These are phyloP conservation scores for Aythya baeri DNA, from an alignment of 2,113 vertebrate species.

Conservation along the genomic window DNA sequence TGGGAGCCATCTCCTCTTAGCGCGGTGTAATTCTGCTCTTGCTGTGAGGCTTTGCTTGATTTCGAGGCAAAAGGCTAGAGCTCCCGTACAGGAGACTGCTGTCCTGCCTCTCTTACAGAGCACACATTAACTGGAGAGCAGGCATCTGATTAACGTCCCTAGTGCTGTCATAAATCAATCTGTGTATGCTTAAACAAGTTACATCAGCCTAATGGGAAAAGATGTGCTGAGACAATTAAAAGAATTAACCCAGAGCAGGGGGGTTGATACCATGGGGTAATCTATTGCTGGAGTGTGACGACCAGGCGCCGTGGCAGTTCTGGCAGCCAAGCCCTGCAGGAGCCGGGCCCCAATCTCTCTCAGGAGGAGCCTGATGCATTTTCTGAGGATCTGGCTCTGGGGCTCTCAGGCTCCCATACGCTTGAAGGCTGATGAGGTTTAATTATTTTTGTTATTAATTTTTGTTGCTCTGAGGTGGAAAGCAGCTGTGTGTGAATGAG, in stretches of 20 bases:
- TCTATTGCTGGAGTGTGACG: slow-evolving; percentile 22
- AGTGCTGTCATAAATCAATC: slow-evolving; percentile 62
- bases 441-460: slow-evolving; percentile 64
- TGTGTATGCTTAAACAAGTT: slow-evolving; percentile 44
- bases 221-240: slow-evolving; percentile 71
- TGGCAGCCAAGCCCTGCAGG: slow-evolving; percentile 10
- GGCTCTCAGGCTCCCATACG: background rate
- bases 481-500: background rate
- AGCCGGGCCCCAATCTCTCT: background rate
- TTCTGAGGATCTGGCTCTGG: slow-evolving; percentile 8
- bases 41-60: background rate
- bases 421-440: slow-evolving; percentile 29
- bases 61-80: background rate
- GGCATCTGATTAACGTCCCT: slow-evolving; percentile 43
- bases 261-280: slow-evolving; percentile 27
- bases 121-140: slow-evolving; percentile 9
- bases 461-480: slow-evolving; percentile 7
- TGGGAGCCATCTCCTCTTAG: background rate
- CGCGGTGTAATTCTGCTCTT: background rate
- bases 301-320: background rate
- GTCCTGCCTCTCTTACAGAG: background rate
- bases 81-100: background rate
- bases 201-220: slow-evolving; percentile 64
- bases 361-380: background rate
- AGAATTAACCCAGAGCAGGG: slow-evolving; percentile 59